Percentiles rank a stretch among this genome's conserved stretches.
Conservation (phyloP, 2,113 vertebrate genomes). For the Dermatemys mawii region DNA sequence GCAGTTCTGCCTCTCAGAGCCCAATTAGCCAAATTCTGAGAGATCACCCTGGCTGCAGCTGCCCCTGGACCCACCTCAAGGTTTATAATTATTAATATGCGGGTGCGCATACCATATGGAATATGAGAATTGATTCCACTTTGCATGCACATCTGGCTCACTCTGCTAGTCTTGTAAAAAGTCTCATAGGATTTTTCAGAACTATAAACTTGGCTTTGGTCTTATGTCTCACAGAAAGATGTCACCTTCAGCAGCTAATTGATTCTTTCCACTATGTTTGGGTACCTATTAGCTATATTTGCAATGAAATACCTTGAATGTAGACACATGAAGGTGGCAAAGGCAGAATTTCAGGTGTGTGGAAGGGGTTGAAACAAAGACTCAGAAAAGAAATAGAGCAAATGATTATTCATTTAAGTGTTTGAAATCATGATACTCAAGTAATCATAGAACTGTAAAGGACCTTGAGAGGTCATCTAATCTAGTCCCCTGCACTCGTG, state of each 20-base stretch:
- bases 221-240: neutral
- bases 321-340: rapidly evolving
- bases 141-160: neutral
- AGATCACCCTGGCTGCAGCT: neutral
- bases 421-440: rapidly evolving
- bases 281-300: rapidly evolving
- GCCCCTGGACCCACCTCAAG: neutral
- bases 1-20: neutral
- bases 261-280: neutral
- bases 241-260: neutral
- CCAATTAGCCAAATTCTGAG: neutral
- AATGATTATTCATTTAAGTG: rapidly evolving
- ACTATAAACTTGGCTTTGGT: neutral
- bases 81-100: rapidly evolving
- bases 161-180: neutral
- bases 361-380: neutral
- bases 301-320: neutral
- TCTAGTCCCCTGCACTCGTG: no score
- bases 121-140: neutral
- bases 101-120: rapidly evolving
- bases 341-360: neutral
- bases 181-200: rapidly evolving
- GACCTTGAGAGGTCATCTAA: no score
- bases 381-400: neutral
- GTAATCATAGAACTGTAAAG: neutral